phyloP scores from a whole-genome alignment of 2,113 vertebrate genomes.

The Mesoclemmys tuberculata region DNA sequence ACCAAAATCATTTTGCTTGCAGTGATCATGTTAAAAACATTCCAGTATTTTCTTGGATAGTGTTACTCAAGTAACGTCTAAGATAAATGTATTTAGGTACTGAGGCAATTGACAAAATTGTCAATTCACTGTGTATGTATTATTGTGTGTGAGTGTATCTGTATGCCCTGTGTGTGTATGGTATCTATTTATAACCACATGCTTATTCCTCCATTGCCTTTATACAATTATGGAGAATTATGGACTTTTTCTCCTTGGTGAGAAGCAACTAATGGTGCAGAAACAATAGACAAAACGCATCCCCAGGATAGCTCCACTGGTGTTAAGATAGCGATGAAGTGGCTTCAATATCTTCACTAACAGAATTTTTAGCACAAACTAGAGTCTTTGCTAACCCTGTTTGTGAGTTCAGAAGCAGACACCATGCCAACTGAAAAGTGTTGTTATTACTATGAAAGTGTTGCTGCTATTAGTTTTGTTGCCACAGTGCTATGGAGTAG shows the following conservation, averaged over 20 bases:
- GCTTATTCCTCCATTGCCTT: not conserved
- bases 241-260: not conserved
- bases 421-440: not conserved
- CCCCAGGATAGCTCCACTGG: not conserved
- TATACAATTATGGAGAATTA: not conserved
- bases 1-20: not conserved
- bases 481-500: not conserved
- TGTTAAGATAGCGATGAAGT: not conserved
- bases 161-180: not conserved
- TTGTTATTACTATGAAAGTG: not conserved
- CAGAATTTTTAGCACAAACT: not conserved
- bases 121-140: not conserved
- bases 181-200: not conserved
- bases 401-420: not conserved
- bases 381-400: accelerated
- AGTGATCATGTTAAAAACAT: not conserved
- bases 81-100: not conserved
- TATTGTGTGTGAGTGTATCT: not conserved
- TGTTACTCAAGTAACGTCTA: not conserved
- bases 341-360: not conserved
- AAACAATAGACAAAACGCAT: not conserved
- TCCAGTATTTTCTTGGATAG: not conserved
- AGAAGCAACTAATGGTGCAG: not conserved
- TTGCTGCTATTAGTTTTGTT: not conserved
- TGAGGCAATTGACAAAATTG: too few relatives aligned